Evolutionary conservation across 2,113 vertebrate species (phyloP).

Genomic region (Chamaea fasciata): DNA sequence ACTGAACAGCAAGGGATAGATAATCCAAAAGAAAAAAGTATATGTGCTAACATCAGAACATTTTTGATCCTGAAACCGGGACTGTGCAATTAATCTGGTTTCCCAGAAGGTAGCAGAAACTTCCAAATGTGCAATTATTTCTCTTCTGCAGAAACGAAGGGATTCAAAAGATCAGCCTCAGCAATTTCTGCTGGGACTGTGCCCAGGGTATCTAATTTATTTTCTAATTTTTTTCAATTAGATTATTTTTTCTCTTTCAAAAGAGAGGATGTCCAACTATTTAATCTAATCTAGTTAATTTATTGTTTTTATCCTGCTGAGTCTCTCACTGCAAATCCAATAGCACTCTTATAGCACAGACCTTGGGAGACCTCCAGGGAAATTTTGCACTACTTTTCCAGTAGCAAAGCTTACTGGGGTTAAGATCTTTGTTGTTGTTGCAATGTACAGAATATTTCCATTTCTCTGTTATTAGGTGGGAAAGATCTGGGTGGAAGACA

Average conservation of each 20-base stretch:
- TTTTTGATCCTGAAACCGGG: constrained; percentile 29
- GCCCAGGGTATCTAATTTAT: background rate
- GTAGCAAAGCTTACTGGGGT: background rate
- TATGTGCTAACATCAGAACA: background rate
- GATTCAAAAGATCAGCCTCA: constrained; percentile 27
- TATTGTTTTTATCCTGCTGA: background rate
- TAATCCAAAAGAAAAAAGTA: background rate
- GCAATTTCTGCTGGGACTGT: constrained; percentile 31
- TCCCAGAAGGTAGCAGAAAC: constrained; percentile 19
- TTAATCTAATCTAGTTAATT: background rate
- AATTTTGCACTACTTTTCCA: background rate
- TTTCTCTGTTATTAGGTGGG: background rate
- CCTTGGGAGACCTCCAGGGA: background rate
- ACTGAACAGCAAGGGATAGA: background rate
- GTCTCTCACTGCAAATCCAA: background rate
- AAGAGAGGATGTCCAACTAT: background rate
- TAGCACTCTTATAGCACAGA: background rate
- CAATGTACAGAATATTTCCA: background rate
- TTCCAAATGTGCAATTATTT: constrained; percentile 58
- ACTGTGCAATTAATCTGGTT: constrained; percentile 29
- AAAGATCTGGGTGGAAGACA: background rate
- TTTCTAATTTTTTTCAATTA: constrained; percentile 2
- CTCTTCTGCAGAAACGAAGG: constrained; percentile 24
- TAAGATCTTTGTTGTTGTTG: background rate
- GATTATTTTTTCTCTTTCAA: background rate